Evolutionary conservation across 1,140 invertebrate species (phyloP), one percentile per base, ranked within the genome.

Genomic region (Rhagoletis pomonella): DNA sequence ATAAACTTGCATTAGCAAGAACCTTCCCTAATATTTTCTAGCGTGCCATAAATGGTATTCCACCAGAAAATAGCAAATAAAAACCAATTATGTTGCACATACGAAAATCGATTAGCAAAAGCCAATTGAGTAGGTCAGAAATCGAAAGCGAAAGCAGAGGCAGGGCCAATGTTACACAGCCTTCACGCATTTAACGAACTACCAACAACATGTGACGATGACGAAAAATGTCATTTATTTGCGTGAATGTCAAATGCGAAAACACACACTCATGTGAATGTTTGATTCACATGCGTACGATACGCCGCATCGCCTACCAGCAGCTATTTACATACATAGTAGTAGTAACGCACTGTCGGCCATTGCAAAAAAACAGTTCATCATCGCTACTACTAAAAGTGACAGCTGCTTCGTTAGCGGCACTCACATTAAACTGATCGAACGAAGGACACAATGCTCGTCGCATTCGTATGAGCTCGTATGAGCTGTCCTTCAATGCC

Each of bases 161-260:
- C 19, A 81, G 58, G 64, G 85, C 84, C 90, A 29, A 29, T 29
- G 29, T 29, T 1, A 29, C 29, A 29, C 29, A 92, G 91, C 91
- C 91, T 92, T 92, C 91, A 92, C 91, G 91, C 89, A 29, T 92
- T 92, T 92, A 92, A 92, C 92, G 90, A 89, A 90, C 90, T 90
- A 89, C 91, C 89, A 88, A 86, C 90, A 90, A 90, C 73, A 58
- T 47, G 19, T 47, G 73, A 19, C 73, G 85, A 7, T 47, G 55
- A 60, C 17, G 39, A 86, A 88, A 90, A 91, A 90, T 90, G 89
- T 90, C 90, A 91, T 89, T 88, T 89, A 90, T 90, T 90, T 89
- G 89, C 88, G 89, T 86, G 88, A 90, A 89, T 89, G 90, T 89
- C 89, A 89, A 89, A 88, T 64, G 29, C 14, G 39, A 67, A 85